Base-by-base conservation (phyloP, 1,140 invertebrate genomes). In the Aphelinus certus region DNA sequence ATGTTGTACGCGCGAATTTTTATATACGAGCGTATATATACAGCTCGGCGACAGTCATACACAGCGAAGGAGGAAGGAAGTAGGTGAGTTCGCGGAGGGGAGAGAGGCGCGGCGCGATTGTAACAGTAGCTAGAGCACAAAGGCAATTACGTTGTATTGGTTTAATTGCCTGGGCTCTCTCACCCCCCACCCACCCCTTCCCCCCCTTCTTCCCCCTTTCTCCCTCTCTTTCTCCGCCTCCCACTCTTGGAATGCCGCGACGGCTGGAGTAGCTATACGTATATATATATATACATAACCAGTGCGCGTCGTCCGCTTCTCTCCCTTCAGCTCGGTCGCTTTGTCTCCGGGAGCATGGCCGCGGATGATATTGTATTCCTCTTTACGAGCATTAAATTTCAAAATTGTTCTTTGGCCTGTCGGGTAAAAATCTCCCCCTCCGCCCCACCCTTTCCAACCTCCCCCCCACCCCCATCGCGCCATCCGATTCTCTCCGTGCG, bases 61-160 rank as follows among this genome's bases (percentile, higher is more conserved):
- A 26, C 26, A 26, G 26, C 26, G 26, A 26, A 26, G 26, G 26
- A 72, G 69, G 65, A 69, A 71, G 73, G 48, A 65, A 71, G 77
- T 56, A 62, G 72, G 71, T 61, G 70, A 79, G 70, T 76, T 9
- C 2, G 67, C 58, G 6, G 63, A 63, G 66, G 64, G 75, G 47
- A 58, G 53, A 76, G 63, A 66, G 69, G 51, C 75, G 67, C 49
- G 73, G 64, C 9, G 53, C 62, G 64, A 10, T 65, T 46, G 69
- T 26, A 67, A 56, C 45, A 60, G 46, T 42, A 64, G 67, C 65
- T 45, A 66, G 64, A 75, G 77, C 76, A 79, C 78, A 81, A 80
- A 81, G 78, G 77, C 80, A 81, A 81, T 82, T 82, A 81, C 77
- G 76, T 75, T 79, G 77, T 79, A 80, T 81, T 79, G 79, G 76